Conservation (phyloP, 2,888 invertebrate genomes). For the Cephus nigrinus region DNA sequence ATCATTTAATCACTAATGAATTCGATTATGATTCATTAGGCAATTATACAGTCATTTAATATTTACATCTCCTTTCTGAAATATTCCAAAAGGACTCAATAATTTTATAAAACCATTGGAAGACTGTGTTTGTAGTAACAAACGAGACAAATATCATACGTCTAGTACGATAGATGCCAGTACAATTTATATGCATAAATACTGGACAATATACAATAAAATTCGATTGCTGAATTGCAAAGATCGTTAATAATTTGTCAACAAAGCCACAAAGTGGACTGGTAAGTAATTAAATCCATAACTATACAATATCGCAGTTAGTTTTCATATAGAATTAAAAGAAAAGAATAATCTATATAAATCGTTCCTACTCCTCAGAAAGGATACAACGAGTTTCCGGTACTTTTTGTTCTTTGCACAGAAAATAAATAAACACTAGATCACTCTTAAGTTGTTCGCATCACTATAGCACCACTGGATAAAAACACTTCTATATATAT, state of each 20-base stretch:
- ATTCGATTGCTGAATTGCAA: not conserved
- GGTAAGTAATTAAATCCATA: not conserved
- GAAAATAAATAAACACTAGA: not conserved
- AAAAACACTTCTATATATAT: not conserved
- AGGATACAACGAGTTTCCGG: no score
- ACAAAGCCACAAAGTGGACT: not conserved
- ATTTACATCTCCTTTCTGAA: not conserved
- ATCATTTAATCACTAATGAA: not conserved
- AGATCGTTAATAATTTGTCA: not conserved
- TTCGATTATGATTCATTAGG: not conserved
- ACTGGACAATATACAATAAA: not conserved
- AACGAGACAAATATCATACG: not conserved
- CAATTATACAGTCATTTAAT: not conserved
- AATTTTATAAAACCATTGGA: not conserved
- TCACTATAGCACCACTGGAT: not conserved
- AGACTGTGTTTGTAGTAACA: not conserved
- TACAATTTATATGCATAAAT: not conserved
- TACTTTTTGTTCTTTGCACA: not conserved
- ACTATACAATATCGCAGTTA: slow-evolving; percentile 1
- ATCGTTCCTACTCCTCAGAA: no score
- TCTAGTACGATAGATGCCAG: not conserved
- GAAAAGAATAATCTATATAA: not conserved
- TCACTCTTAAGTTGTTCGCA: not conserved
- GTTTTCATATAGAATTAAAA: not conserved
- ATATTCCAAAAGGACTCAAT: not conserved